phyloP scores from a whole-genome alignment of 2,888 invertebrate species.

The Gasteruption jaculator region DNA sequence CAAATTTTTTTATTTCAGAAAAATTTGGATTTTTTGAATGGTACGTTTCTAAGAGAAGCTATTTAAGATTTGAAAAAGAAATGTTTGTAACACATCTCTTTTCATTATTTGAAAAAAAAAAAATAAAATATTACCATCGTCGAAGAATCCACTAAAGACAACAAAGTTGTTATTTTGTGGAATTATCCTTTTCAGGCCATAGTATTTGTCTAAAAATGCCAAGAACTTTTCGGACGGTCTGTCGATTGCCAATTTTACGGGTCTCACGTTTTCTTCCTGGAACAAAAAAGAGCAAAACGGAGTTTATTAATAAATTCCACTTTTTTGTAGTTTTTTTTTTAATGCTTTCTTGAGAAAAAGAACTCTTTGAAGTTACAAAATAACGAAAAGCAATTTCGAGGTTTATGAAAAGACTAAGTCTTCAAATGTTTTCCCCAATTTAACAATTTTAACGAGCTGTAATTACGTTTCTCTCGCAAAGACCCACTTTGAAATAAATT shows the following conservation, averaged over 20 bases:
- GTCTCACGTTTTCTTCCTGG: conserved; percentile 64
- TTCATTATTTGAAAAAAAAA: neutral
- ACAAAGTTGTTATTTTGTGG: conserved; percentile 87
- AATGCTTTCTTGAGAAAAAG: too few species aligned
- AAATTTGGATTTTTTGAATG: neutral
- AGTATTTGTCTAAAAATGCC: conserved; percentile 81
- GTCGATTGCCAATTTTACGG: conserved; percentile 83
- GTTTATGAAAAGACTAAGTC: too few species aligned
- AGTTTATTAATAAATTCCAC: too few species aligned
- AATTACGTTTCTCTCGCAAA: too few species aligned
- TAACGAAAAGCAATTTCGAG: too few species aligned
- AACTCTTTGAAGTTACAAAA: too few species aligned
- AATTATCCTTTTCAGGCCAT: conserved; percentile 61
- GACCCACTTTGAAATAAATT: too few species aligned
- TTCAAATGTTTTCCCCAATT: too few species aligned
- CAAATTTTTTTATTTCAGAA: conserved; percentile 2
- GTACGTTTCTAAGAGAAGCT: neutral
- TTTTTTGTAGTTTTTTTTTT: too few species aligned
- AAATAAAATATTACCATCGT: conserved; percentile 40
- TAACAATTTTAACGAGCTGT: too few species aligned
- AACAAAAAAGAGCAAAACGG: conserved; percentile 44
- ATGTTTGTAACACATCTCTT: neutral
- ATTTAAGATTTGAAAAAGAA: conserved; percentile 3
- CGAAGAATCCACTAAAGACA: conserved; percentile 78
- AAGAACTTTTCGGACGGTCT: conserved; percentile 87